phyloP scores from a whole-genome alignment of 1,140 invertebrate species.

The Arion vulgaris region DNA sequence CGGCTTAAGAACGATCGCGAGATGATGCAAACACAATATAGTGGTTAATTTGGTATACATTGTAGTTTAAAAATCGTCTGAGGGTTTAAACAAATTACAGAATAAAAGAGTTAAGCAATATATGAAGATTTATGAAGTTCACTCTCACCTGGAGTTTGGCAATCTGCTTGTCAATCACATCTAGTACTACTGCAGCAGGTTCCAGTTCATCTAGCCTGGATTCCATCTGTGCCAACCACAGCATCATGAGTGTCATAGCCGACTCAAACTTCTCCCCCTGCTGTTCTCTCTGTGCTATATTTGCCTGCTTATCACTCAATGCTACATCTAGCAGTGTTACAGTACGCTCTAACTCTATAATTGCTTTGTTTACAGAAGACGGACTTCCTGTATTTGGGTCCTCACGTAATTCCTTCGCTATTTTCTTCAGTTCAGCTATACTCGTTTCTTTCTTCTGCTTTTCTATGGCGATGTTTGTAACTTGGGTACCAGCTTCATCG shows the following conservation, averaged over 20 bases:
- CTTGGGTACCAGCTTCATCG: slow-evolving; percentile 80
- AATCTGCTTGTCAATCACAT: slow-evolving; percentile 86
- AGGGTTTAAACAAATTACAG: too few species aligned
- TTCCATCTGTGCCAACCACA: slow-evolving; percentile 89
- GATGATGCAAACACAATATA: too few species aligned
- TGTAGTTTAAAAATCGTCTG: too few species aligned
- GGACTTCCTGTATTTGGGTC: slow-evolving; percentile 80
- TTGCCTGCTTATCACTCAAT: slow-evolving; percentile 86
- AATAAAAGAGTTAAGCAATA: too few species aligned
- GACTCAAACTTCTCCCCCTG: slow-evolving; percentile 88
- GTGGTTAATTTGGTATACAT: too few species aligned
- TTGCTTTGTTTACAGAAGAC: slow-evolving; percentile 82
- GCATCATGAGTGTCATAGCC: slow-evolving; percentile 86
- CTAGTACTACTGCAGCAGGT: slow-evolving; percentile 88
- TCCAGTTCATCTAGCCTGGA: slow-evolving; percentile 80
- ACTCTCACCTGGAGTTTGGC: slow-evolving; percentile 83
- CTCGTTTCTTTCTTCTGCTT: slow-evolving; percentile 77
- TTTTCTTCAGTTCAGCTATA: slow-evolving; percentile 85
- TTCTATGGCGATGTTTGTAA: slow-evolving; percentile 75
- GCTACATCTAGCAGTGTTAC: slow-evolving; percentile 83
- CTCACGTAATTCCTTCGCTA: slow-evolving; percentile 86
- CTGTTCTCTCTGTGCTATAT: slow-evolving; percentile 86
- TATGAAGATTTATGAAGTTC: background rate
- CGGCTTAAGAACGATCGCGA: too few species aligned
- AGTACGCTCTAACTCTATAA: slow-evolving; percentile 82